Evolutionary conservation across 2,888 invertebrate species (phyloP), one percentile per base, ranked within the genome.

Genomic region (Ormyrus thymus): DNA sequence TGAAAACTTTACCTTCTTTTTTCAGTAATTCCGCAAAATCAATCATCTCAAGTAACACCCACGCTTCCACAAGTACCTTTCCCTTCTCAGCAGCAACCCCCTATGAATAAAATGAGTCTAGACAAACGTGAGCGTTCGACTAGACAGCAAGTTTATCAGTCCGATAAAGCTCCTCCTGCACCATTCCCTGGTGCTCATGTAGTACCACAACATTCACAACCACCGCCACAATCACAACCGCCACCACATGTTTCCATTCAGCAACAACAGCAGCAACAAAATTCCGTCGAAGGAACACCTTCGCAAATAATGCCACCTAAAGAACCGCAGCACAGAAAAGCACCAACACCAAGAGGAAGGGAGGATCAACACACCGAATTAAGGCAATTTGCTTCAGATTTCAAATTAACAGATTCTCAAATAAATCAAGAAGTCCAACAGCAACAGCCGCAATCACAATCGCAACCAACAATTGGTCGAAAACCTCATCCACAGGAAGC

Each of bases 371-470:
- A 90, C 76, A 82, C 87, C 90, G 95, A 96, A 79, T 89, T 97
- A 75, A 93, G 95, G 83, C 95, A 95, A 87, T 97, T 97, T 89
- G 93, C 94, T 0, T 92, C 94, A 85, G 96, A 96, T 83, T 97
- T 96, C 90, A 95, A 96, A 90, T 87, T 97, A 87, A 91, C 91
- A 0, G 91, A 92, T 6, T 79, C 86, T 66, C 81, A 85, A 84
- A 43, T 55, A 8, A 76, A 73, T n/a, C 81, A 83, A 8, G 84
- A 83, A 6, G 81, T 82, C 29, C 84, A 83, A 7, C 83, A 82
- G 46, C 84, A 82, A 46, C 84, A 81, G 29, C 82, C 75, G 45
- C 84, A 83, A 7, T 61, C n/a, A 13, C 84, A 80, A 29, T 81
- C 76, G 43, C 83, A 82, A 7, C 61, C 62, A 9, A 55, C 72